Conservation (phyloP, 2,888 invertebrate genomes). For the Cybosia mesomella region DNA sequence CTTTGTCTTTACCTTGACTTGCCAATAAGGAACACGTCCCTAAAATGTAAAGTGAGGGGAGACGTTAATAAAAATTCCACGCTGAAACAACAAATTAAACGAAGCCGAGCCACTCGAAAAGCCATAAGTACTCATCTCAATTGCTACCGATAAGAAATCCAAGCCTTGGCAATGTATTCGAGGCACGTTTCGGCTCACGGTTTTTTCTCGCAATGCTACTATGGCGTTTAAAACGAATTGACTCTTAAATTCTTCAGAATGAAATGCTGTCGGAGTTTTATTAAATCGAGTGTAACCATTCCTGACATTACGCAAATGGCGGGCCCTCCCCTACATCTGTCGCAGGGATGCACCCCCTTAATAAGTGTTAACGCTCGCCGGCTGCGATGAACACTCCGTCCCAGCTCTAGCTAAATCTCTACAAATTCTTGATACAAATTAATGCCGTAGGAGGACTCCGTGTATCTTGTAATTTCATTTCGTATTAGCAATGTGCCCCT, state of each 20-base stretch:
- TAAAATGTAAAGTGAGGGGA: conserved; percentile 82
- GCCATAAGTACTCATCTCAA: conserved; percentile 87
- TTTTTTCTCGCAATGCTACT: conserved; percentile 83
- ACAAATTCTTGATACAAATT: conserved; percentile 87
- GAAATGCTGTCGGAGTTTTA: conserved; percentile 86
- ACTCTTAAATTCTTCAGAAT: conserved; percentile 86
- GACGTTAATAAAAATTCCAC: conserved; percentile 86
- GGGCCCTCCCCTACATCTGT: conserved; percentile 86
- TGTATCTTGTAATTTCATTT: conserved; percentile 83
- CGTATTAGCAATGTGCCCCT: conserved; percentile 69
- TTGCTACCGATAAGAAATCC: conserved; percentile 87
- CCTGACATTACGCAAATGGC: conserved; percentile 86
- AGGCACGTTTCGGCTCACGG: conserved; percentile 85
- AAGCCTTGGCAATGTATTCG: conserved; percentile 85
- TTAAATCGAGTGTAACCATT: conserved; percentile 87
- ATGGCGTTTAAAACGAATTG: conserved; percentile 86
- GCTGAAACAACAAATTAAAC: conserved; percentile 87
- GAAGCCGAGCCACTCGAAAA: conserved; percentile 87
- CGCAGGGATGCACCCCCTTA: conserved; percentile 87
- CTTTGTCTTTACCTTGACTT: conserved; percentile 70
- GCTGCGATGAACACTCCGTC: conserved; percentile 83
- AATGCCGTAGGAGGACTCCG: conserved; percentile 79
- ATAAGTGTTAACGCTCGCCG: conserved; percentile 87
- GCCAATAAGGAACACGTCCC: conserved; percentile 72
- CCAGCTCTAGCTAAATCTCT: conserved; percentile 85